Evolutionary conservation across 2,113 vertebrate species (phyloP).

Genomic region (Malurus elegans): DNA sequence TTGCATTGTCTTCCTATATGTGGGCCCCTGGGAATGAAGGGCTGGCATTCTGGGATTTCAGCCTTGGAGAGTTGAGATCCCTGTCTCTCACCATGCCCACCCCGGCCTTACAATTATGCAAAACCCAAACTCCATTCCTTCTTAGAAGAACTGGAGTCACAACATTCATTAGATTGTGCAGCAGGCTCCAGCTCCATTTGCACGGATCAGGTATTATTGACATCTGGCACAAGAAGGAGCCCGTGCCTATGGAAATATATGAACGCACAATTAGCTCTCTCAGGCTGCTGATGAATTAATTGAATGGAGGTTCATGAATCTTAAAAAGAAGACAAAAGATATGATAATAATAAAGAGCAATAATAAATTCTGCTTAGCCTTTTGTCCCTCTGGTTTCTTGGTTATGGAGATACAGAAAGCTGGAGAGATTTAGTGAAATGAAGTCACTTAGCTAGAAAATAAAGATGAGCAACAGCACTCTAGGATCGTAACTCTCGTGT

Average conservation of each 20-base stretch:
- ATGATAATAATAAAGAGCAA: neutral
- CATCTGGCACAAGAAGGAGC: neutral
- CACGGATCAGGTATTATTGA: neutral
- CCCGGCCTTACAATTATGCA: neutral
- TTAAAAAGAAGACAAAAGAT: slow-evolving; percentile 17
- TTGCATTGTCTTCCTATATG: fast-evolving
- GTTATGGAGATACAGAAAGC: neutral
- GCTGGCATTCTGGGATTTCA: neutral
- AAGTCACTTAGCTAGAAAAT: slow-evolving; percentile 24
- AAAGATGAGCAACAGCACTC: neutral
- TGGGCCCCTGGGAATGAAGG: neutral
- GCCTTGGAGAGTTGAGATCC: neutral
- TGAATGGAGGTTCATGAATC: slow-evolving; percentile 20
- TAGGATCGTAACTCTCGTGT: neutral
- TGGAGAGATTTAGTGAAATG: slow-evolving; percentile 34
- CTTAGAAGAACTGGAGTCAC: neutral
- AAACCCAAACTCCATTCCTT: neutral
- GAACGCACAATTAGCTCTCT: neutral
- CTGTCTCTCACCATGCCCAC: neutral
- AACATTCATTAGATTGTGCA: neutral
- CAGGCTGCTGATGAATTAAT: slow-evolving; percentile 28
- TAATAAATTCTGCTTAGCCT: slow-evolving; percentile 31
- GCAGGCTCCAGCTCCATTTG: neutral
- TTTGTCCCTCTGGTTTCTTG: neutral
- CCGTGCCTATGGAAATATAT: neutral